Evolutionary conservation across 2,797 vertebrate species (phyloP).

Genomic region (Cirrhinus mrigala): DNA sequence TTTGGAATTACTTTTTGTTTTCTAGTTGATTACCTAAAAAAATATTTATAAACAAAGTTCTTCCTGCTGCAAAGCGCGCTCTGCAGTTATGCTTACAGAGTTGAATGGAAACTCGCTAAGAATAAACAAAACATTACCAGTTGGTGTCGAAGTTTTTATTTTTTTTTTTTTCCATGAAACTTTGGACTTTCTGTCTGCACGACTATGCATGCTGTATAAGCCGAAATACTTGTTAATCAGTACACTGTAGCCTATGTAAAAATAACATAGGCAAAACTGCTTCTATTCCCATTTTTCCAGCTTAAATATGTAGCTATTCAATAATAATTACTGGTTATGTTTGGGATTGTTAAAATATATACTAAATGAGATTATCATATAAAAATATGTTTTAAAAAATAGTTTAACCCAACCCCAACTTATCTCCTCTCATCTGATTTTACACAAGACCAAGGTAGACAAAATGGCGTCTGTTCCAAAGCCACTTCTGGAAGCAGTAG

Average conservation of each 20-base stretch:
- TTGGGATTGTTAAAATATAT: too few species aligned
- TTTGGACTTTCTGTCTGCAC: background rate
- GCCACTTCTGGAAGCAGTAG: constrained; percentile 39
- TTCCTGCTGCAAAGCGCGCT: background rate
- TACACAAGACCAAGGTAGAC: background rate
- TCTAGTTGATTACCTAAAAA: too few species aligned
- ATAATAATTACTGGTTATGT: too few species aligned
- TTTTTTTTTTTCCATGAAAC: background rate
- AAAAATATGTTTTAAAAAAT: too few species aligned
- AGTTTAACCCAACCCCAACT: too few species aligned
- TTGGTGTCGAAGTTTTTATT: background rate
- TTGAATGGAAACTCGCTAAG: background rate
- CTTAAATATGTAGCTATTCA: too few species aligned
- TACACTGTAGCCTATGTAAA: background rate
- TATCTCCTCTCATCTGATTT: background rate
- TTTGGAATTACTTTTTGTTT: too few species aligned
- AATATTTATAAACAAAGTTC: too few species aligned
- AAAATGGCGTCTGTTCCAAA: background rate
- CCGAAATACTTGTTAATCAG: accelerated
- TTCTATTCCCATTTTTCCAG: too few species aligned
- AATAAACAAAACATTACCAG: background rate
- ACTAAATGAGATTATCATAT: too few species aligned
- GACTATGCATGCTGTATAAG: background rate
- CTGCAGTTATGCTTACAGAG: background rate
- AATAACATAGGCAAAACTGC: background rate